Evolutionary conservation across 2,113 vertebrate genomes (phyloP).

Genomic region (Coptodon bakossiorum): DNA sequence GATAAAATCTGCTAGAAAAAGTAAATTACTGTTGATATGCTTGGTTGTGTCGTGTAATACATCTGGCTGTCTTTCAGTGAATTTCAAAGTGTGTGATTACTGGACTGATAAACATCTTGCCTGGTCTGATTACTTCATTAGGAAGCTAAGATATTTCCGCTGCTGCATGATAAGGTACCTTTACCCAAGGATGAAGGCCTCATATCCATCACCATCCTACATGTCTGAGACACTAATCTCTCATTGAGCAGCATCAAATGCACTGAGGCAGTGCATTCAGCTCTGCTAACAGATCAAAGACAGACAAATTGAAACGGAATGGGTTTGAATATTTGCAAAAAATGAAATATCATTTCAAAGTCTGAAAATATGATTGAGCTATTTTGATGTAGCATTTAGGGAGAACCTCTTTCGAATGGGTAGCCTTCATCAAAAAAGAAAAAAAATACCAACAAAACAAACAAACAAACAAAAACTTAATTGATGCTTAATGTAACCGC

Average conservation of each 20-base stretch:
- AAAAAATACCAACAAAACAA: neutral
- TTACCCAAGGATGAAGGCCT: neutral
- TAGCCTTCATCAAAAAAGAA: neutral
- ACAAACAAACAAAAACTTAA: neutral
- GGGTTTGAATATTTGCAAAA: neutral
- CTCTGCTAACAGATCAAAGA: conserved; percentile 13
- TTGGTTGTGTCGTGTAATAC: conserved; percentile 9
- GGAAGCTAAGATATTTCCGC: neutral
- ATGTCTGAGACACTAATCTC: conserved; percentile 16
- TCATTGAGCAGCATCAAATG: neutral
- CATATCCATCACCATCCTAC: neutral
- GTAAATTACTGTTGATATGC: neutral
- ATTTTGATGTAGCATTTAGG: neutral
- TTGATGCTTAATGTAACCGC: neutral
- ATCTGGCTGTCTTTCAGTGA: neutral
- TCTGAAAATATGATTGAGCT: neutral
- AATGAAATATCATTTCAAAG: neutral
- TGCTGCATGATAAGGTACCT: neutral
- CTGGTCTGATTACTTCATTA: conserved; percentile 53
- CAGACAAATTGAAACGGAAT: conserved; percentile 12
- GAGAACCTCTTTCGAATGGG: neutral
- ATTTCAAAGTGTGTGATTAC: conserved; percentile 30
- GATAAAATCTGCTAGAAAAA: neutral
- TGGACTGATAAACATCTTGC: conserved; percentile 32
- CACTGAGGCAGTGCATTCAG: neutral